Evolutionary conservation across 30 jellyfish, hydroid and myxozoan genomes (phyloP).

Genomic region (Hydra vulgaris): DNA sequence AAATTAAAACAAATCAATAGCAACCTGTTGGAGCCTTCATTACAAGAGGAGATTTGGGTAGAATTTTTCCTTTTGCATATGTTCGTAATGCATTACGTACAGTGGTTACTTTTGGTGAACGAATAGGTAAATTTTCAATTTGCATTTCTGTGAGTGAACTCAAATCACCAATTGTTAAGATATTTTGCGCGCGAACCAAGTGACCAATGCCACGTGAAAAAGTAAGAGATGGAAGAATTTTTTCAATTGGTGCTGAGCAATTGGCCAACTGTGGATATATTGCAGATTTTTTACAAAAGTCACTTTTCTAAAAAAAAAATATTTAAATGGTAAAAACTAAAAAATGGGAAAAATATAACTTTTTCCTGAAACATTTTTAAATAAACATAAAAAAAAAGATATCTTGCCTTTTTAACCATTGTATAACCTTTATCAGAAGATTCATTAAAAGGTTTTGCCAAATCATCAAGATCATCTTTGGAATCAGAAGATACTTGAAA

Average conservation of each 20-base stretch:
- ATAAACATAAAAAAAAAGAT: background rate
- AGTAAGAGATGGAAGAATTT: conserved; percentile 66
- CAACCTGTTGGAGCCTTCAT: background rate
- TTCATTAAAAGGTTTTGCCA: conserved; percentile 16
- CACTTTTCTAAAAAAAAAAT: too few species aligned
- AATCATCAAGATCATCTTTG: conserved; percentile 6
- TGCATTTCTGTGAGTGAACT: conserved; percentile 66
- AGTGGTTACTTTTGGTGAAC: conserved; percentile 70
- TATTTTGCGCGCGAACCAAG: conserved; percentile 77
- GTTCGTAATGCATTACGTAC: conserved; percentile 51
- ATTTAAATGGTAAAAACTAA: too few species aligned
- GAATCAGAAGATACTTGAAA: conserved; percentile 9
- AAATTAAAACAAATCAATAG: too few species aligned
- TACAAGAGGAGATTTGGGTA: conserved; percentile 31
- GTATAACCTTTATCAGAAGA: conserved; percentile 3
- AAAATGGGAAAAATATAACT: too few species aligned
- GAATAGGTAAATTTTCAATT: conserved; percentile 72
- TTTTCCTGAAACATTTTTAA: too few species aligned
- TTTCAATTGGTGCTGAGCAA: conserved; percentile 76
- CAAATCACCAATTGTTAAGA: conserved; percentile 66
- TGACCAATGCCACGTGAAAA: conserved; percentile 87
- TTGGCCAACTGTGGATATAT: conserved; percentile 59
- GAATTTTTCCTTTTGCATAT: conserved; percentile 15
- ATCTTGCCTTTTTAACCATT: conserved; percentile 5
- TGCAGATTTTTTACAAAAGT: conserved; percentile 33